Evolutionary conservation across 2,797 vertebrate species (phyloP), one percentile per base, ranked within the genome.

Genomic region (Acanthis flammea): DNA sequence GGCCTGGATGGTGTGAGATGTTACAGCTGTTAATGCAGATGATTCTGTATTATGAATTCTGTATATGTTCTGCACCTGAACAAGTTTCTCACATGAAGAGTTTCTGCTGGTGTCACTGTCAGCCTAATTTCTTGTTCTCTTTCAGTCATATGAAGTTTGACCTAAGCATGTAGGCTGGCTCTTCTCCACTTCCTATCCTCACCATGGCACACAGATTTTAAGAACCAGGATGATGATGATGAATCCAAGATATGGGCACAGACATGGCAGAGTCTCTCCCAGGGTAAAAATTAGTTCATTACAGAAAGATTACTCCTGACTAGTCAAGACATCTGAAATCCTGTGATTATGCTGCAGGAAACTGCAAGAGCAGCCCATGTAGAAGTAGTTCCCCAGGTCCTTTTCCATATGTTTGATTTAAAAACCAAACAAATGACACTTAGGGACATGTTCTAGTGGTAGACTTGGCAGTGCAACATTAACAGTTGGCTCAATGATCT

Each of bases 381-480:
- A 86, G 27, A 70, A 81, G 14, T 16, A 39, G 48, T 25, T 54
- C 14, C 12, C 22, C 6, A 74, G 24, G n/a, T 58, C 11, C 7
- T 84, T 80, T 87, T 45, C 23, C 16, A 7, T n/a, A 12, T 10
- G 19, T 47, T 74, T 28, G 19, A 54, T 71, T 60, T 60, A 30
- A 78, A 88, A 93, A 25, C 1, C 31, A 35, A 58, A 72, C 8
- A 70, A 67, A 75, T 31, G 21, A 16, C 21, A 45, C 57, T 39
- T 31, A 19, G 21, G 50, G n/a, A 39, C 6, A 27, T 9, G 15
- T 39, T 35, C 58, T 51, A 19, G 39, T 19, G 22, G 24, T 31
- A 21, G 24, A 57, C 7, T 31, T 45, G 57, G 28, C 44, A 76
- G 44, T 19, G 8, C 28, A 55, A 44, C 0, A 0, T 30, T 55